Conservation (phyloP, 2,888 invertebrate species). For the Xestia sexstrigata region DNA sequence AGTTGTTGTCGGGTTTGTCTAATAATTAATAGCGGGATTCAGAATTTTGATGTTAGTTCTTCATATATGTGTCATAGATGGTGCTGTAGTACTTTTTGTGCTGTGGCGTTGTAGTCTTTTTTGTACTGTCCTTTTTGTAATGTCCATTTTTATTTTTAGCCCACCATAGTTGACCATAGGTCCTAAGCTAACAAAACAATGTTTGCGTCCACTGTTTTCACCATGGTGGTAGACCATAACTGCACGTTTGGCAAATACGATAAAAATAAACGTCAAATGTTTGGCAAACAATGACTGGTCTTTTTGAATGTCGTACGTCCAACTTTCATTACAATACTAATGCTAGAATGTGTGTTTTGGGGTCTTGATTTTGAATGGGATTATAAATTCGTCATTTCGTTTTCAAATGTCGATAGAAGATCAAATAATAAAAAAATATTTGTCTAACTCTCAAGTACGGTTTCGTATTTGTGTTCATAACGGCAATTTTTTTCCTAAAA, state of each 20-base stretch:
- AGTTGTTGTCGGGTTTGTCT: too few relatives aligned
- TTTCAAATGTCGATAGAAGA: neutral
- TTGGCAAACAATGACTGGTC: conserved; percentile 32
- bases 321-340: neutral
- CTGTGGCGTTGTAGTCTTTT: too few relatives aligned
- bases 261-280: conserved; percentile 38
- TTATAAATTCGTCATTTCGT: neutral
- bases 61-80: too few relatives aligned
- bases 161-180: too few relatives aligned
- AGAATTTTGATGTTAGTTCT: too few relatives aligned
- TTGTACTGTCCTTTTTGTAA: neutral
- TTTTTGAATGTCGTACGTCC: conserved; percentile 18
- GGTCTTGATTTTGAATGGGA: neutral
- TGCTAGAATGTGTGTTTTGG: neutral
- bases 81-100: too few relatives aligned
- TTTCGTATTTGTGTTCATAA: neutral
- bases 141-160: conserved; percentile 37
- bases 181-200: conserved; percentile 49
- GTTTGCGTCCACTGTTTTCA: conserved; percentile 25
- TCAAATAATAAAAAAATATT: neutral
- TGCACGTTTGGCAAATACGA: conserved; percentile 54
- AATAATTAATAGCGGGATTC: too few relatives aligned
- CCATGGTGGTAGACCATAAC: neutral
- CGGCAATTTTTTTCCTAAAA: neutral
- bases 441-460: neutral